phyloP scores from a whole-genome alignment of 2,888 invertebrate genomes.

The Trichopria drosophilae region DNA sequence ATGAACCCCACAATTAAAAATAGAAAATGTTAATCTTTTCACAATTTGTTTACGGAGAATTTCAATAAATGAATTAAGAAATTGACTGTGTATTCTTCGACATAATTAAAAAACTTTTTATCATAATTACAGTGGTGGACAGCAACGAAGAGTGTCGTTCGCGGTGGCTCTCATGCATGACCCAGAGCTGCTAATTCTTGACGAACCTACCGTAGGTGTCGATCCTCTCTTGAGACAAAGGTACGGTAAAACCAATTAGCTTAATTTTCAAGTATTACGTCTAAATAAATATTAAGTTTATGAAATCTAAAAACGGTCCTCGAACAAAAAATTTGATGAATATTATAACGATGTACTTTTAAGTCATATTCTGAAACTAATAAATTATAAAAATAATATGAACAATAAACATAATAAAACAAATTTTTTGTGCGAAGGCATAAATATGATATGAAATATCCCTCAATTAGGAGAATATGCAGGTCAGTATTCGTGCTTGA shows the following conservation, averaged over 20 bases:
- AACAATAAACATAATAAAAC: too few species aligned
- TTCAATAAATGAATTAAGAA: conserved; percentile 1
- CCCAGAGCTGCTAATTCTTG: conserved; percentile 86
- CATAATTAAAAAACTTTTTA: conserved; percentile 11
- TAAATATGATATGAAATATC: too few species aligned
- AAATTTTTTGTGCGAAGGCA: too few species aligned
- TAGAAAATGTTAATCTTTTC: conserved; percentile 3
- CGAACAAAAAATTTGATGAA: background rate
- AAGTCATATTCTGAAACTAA: too few species aligned
- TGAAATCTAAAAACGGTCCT: background rate
- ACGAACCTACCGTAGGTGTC: conserved; percentile 92
- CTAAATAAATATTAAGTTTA: background rate
- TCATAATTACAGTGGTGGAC: conserved; percentile 73
- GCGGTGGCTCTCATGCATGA: conserved; percentile 91
- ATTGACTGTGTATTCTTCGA: background rate
- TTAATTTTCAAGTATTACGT: background rate
- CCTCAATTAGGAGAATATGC: too few species aligned
- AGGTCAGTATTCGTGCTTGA: too few species aligned
- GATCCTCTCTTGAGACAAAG: conserved; percentile 85
- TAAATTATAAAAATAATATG: too few species aligned
- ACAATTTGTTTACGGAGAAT: background rate
- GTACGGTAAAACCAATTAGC: too few species aligned
- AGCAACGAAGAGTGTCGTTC: conserved; percentile 88
- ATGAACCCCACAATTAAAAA: too few species aligned
- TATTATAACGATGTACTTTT: background rate